Evolutionary conservation across 1,140 invertebrate genomes (phyloP).

Genomic region (Eubasilissa regina): DNA sequence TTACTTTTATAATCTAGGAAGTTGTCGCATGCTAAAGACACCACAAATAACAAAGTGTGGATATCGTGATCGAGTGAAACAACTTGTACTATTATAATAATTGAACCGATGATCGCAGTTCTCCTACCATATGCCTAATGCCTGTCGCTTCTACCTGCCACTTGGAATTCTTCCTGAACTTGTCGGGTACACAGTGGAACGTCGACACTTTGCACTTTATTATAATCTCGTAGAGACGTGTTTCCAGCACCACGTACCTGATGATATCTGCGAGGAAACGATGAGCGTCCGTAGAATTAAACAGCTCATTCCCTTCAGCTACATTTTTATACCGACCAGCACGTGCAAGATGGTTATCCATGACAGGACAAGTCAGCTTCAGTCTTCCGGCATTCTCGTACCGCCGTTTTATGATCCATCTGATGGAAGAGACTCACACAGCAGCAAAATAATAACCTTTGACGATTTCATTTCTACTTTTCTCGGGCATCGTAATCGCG

Average conservation of each 20-base stretch:
- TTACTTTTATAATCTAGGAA: no score
- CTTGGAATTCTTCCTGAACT: conserved; percentile 1
- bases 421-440: not conserved
- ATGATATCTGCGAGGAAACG: conserved; percentile 35
- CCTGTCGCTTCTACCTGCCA: not conserved
- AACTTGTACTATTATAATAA: not conserved
- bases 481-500: no score
- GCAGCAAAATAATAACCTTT: no score
- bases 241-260: conserved; percentile 17
- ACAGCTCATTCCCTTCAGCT: conserved; percentile 32
- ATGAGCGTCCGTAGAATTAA: conserved; percentile 40
- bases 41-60: no score
- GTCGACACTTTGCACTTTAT: conserved; percentile 38
- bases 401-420: conserved; percentile 30
- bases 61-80: no score
- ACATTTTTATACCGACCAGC: conserved; percentile 32
- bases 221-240: conserved; percentile 18
- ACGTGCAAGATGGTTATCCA: conserved; percentile 40
- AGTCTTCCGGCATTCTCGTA: conserved; percentile 42
- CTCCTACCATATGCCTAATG: not conserved
- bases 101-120: not conserved
- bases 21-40: no score
- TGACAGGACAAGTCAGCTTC: not conserved
- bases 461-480: no score
- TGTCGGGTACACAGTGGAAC: not conserved